A percentile compares a stretch with the other conserved stretches of the same genome.
These are phyloP conservation scores for Pseudochirops cupreus DNA, from an alignment of 2,797 vertebrate genomes.

Conservation along the genomic window DNA sequence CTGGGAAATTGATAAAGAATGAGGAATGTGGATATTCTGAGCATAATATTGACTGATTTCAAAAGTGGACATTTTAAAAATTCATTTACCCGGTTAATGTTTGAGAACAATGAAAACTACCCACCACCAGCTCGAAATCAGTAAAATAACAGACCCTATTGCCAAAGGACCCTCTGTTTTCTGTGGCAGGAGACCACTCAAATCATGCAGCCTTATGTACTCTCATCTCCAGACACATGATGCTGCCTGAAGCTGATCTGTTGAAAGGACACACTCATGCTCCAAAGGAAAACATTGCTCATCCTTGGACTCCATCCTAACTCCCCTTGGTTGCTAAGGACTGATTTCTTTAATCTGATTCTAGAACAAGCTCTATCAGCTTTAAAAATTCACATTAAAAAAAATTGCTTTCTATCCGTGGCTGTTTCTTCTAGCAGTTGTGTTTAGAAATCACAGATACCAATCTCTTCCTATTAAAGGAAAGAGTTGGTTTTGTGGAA, in stretches of 20 bases:
- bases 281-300: neutral
- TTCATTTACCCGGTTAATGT: neutral
- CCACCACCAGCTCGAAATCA: neutral
- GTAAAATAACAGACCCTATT: fast-evolving
- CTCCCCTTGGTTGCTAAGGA: neutral
- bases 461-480: conserved; percentile 55
- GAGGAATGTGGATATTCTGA: neutral
- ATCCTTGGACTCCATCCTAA: neutral
- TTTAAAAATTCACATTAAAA: neutral
- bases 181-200: fast-evolving
- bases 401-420: neutral
- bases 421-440: conserved; percentile 40
- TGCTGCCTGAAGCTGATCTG: neutral
- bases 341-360: neutral
- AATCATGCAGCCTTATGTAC: fast-evolving
- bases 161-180: neutral
- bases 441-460: conserved; percentile 60
- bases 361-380: fast-evolving
- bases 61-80: neutral
- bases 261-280: neutral
- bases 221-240: neutral
- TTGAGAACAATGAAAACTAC: neutral
- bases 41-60: neutral
- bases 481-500: conserved; percentile 49
- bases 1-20: neutral